Evolutionary conservation across 2,797 vertebrate genomes (phyloP).

Genomic region (Cynopterus sphinx): DNA sequence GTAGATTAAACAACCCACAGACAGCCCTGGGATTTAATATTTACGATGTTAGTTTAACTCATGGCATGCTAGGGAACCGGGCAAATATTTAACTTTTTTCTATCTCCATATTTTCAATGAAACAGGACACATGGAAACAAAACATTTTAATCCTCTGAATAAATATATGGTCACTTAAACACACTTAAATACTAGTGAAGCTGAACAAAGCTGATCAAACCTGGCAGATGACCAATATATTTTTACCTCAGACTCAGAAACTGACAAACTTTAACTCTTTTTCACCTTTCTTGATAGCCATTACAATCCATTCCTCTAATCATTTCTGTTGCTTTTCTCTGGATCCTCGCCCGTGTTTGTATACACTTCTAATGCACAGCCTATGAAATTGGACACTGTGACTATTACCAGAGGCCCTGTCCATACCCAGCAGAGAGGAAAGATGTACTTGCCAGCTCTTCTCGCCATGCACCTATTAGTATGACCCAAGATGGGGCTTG

Average conservation of each 20-base stretch:
- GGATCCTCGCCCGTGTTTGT: neutral
- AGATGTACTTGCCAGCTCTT: neutral
- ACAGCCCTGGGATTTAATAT: slow-evolving; percentile 39
- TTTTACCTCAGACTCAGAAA: slow-evolving; percentile 30
- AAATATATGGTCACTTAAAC: slow-evolving; percentile 45
- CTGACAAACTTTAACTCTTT: slow-evolving; percentile 35
- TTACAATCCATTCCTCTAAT: slow-evolving; percentile 30
- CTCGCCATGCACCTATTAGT: neutral
- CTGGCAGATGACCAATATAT: neutral
- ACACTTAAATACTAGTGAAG: neutral
- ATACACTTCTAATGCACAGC: neutral
- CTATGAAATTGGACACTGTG: neutral
- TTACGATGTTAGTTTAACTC: neutral
- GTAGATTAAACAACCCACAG: slow-evolving; percentile 31
- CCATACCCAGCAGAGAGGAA: neutral
- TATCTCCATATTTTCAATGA: neutral
- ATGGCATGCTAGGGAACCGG: slow-evolving; percentile 15
- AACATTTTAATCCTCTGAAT: slow-evolving; percentile 36
- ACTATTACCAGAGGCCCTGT: neutral
- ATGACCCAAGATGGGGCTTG: neutral
- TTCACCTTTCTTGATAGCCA: slow-evolving; percentile 41
- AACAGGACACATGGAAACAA: slow-evolving; percentile 21
- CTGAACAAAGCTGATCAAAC: slow-evolving; percentile 34
- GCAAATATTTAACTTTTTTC: slow-evolving; percentile 54
- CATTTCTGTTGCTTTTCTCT: slow-evolving; percentile 49